Percentiles rank a stretch among this genome's conserved stretches.
Evolutionary conservation across 2,797 vertebrate species (phyloP).

Genomic region (Todus mexicanus): DNA sequence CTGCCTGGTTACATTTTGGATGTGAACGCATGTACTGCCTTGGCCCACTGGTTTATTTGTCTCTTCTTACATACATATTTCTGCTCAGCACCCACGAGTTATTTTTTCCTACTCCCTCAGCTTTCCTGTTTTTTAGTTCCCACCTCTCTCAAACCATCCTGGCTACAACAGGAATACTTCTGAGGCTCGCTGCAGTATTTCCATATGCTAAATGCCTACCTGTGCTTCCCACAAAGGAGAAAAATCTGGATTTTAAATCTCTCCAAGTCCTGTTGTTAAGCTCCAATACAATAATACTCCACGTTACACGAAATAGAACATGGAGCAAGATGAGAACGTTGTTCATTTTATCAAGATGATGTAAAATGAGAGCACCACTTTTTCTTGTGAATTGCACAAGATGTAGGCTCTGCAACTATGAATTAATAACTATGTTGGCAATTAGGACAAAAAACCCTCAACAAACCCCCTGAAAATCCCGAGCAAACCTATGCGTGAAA

Average conservation of each 20-base stretch:
- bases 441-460: background rate
- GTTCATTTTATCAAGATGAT: background rate
- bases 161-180: background rate
- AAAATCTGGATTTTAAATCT: background rate
- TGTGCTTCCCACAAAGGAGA: background rate
- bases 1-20: background rate
- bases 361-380: background rate
- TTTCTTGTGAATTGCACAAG: background rate
- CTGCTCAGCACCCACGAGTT: background rate
- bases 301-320: background rate
- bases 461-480: background rate
- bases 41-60: background rate
- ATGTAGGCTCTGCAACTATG: background rate
- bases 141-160: background rate
- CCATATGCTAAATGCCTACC: background rate
- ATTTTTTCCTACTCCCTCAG: background rate
- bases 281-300: background rate
- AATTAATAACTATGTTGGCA: background rate
- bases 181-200: background rate
- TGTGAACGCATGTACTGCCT: background rate
- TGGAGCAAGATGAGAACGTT: conserved; percentile 43
- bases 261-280: background rate
- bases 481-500: background rate
- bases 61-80: background rate
- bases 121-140: background rate